Evolutionary conservation across 1,140 invertebrate species (phyloP).

Genomic region (Polypedilum pembai): DNA sequence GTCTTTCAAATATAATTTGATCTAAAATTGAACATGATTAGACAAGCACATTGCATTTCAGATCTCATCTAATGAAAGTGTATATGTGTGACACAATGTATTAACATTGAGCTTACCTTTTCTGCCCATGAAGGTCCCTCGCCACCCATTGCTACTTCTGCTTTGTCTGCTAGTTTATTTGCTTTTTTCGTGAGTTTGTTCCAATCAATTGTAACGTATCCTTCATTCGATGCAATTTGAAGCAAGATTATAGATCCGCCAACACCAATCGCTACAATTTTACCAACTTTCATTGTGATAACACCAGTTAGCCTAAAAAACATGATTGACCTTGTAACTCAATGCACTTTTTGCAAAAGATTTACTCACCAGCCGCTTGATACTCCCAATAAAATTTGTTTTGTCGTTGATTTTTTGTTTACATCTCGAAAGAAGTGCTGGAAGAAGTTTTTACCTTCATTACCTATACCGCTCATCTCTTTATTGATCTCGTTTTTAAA

Average conservation of each 20-base stretch:
- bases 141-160: conserved; percentile 66
- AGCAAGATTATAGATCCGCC: conserved; percentile 82
- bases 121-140: conserved; percentile 64
- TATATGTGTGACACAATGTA: background rate
- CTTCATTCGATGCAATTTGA: conserved; percentile 83
- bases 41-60: conserved; percentile 20
- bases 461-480: conserved; percentile 52
- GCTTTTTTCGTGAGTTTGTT: conserved; percentile 72
- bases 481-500: conserved; percentile 35
- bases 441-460: conserved; percentile 58
- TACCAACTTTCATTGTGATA: conserved; percentile 84
- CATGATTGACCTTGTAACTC: background rate
- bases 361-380: conserved; percentile 73
- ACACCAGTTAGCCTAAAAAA: conserved; percentile 74
- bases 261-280: conserved; percentile 77
- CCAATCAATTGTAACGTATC: conserved; percentile 90
- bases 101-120: conserved; percentile 58
- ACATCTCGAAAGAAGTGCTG: conserved; percentile 70
- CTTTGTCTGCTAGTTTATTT: conserved; percentile 71
- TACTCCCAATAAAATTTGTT: conserved; percentile 79
- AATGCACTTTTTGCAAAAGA: background rate
- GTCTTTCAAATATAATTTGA: conserved; percentile 60
- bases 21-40: conserved; percentile 53
- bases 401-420: conserved; percentile 71
- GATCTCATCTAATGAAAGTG: background rate